phyloP scores from a whole-genome alignment of 2,797 vertebrate genomes.

The Scomberomorus guttatus region DNA sequence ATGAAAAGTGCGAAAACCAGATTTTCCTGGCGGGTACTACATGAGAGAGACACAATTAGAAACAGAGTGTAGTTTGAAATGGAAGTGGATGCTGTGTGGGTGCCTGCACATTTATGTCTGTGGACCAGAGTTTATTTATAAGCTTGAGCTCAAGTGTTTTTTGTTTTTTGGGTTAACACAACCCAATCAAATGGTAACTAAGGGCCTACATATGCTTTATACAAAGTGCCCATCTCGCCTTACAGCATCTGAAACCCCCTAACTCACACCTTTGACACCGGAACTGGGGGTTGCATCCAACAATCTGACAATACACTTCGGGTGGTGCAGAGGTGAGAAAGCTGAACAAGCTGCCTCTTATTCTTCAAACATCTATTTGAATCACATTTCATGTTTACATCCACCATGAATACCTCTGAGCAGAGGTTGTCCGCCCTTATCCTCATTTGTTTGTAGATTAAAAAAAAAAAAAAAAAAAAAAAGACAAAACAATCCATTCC shows the following conservation, averaged over 20 bases:
- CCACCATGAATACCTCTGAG: not conserved
- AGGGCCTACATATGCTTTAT: not conserved
- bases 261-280: not conserved
- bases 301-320: too few species aligned
- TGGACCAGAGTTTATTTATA: constrained; percentile 54
- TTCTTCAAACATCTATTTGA: not conserved
- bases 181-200: constrained; percentile 1
- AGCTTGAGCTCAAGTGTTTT: constrained; percentile 5
- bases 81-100: constrained; percentile 47
- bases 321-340: not conserved
- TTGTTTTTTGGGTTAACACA: constrained; percentile 16
- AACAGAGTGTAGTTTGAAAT: constrained; percentile 28
- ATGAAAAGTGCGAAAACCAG: constrained; percentile 22
- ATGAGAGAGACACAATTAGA: constrained; percentile 42
- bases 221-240: not conserved
- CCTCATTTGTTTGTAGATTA: not conserved
- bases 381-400: not conserved
- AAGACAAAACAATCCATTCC: too few species aligned
- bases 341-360: not conserved
- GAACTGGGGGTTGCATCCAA: not conserved
- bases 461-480: too few species aligned
- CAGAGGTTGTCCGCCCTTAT: not conserved
- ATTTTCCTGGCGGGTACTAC: constrained; percentile 41
- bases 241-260: not conserved
- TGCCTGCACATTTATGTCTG: constrained; percentile 40